These are phyloP conservation scores for Ormyrus thymus DNA, from an alignment of 2,888 invertebrate species.

Conservation along the genomic window DNA sequence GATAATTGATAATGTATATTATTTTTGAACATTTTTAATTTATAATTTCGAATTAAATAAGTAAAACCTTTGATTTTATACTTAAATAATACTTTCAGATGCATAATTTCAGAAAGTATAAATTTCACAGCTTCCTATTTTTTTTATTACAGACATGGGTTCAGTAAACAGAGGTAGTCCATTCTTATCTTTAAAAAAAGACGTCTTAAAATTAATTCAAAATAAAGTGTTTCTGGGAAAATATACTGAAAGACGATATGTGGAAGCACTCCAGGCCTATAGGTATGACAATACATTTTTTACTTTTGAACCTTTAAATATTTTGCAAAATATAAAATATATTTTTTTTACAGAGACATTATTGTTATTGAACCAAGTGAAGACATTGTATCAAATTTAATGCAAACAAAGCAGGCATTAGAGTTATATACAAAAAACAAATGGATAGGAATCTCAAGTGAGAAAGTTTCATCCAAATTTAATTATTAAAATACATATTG, in stretches of 20 bases:
- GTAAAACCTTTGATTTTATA: neutral
- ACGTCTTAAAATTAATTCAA: slow-evolving; percentile 27
- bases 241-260: slow-evolving; percentile 63
- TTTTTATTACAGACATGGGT: slow-evolving; percentile 7
- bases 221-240: slow-evolving; percentile 64
- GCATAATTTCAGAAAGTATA: too few relatives aligned
- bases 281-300: slow-evolving; percentile 57
- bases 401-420: slow-evolving; percentile 56
- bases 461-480: neutral
- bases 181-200: slow-evolving; percentile 4
- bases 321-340: too few relatives aligned
- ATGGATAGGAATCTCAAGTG: slow-evolving; percentile 51
- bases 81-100: too few relatives aligned
- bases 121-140: neutral
- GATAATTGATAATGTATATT: neutral
- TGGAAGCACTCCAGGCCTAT: slow-evolving; percentile 60
- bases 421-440: slow-evolving; percentile 6
- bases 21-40: neutral
- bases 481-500: neutral
- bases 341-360: slow-evolving; percentile 61
- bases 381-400: slow-evolving; percentile 55
- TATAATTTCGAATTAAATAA: neutral
- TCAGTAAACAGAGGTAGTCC: neutral
- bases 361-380: slow-evolving; percentile 61
- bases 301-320: too few relatives aligned